Base-by-base conservation (phyloP, 2,888 invertebrate species). In the Chorisops tibialis region DNA sequence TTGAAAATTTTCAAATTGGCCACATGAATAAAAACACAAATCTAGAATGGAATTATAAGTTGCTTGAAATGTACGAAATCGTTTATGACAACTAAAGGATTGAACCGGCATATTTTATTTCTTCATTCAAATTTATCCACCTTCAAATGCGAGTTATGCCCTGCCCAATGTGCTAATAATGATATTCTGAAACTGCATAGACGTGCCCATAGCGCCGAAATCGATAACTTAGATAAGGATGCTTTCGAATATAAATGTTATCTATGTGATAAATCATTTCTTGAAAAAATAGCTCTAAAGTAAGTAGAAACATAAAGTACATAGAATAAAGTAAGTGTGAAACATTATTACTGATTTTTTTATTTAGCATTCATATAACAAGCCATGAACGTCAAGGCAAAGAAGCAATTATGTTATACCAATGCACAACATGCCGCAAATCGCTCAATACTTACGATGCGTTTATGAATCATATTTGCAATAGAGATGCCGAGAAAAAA, bases 111-210 rank as follows among this genome's bases (percentile, higher is more conserved):
- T 45, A 3, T 45, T 3, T 24, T 56, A 43, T 35, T 56, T 4
- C 43, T 56, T 6, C 56, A 56, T 43, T 22, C 56, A 6, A 6
- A 16, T 2, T 18, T 43, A 18, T 18, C 19, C 16, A 43, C 43
- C 4, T 56, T 43, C 16, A 43, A 43, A 18, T 56, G 56, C 16
- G 56, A 56, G n/a, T 35, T 56, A 5, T 56, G 56, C 43, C 4
- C 22, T 19, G 43, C n/a, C 6, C 56, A 56, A 45, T 56, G 56
- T 30, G 24, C 56, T 16, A 56, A 56, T 56, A 56, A 43, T 24
- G 35, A 56, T 43, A 56, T 56, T 45, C 43, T 56, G 24, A 56
- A 56, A 45, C 18, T 56, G 18, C 56, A 56, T 45, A 43, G 56
- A 12, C 43, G 24, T 30, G 24, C 56, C n/a, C 56, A 56, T 35